Base-by-base conservation (phyloP, 2,113 vertebrate genomes). In the Sylvicapra grimmia region DNA sequence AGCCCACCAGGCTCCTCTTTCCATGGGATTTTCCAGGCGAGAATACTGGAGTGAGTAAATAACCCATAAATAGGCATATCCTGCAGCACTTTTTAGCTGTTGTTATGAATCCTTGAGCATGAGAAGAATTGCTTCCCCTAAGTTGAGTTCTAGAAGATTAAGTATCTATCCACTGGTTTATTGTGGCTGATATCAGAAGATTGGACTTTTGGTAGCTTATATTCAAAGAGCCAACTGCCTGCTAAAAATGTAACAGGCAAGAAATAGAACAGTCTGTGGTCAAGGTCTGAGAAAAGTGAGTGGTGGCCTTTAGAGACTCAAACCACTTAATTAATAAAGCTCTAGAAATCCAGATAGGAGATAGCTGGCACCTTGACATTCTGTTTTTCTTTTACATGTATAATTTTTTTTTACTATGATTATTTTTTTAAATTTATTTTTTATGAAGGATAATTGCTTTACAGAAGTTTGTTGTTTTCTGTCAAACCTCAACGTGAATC, bases 241-340 rank as follows among this genome's bases (percentile, higher is more conserved):
- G 51, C 84, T 95, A 92, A 95, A 93, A 96, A 95, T 77, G 40
- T 90, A 95, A 92, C 51, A 95, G 47, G 27, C 51, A 80, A 44
- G 15, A 82, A 61, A 94, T 40, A 58, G 54, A 89, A 86, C 93
- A 47, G n/a, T 84, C 77, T 83, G 33, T 86, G 85, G 68, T 65
- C 83, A 94, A 97, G 83, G 93, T 61, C 83, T 97, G 84, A 86
- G 61, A 77, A 94, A 90, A 96, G 14, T 27, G 61, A 80, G 5
- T 12, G 25, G 72, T 58, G 85, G 44, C 75, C 75, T 94, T 96
- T 44, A 89, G 58, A 77, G 65, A 94, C 44, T 8, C 44, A 84
- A 96, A 36, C 53, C 31, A 92, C 84, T 94, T 86, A 90, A 86
- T 54, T 86, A 86, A 44, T 72, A 97, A 82, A 95, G 14, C 21